Evolutionary conservation across 2,113 vertebrate genomes (phyloP).

Genomic region (Malurus elegans): DNA sequence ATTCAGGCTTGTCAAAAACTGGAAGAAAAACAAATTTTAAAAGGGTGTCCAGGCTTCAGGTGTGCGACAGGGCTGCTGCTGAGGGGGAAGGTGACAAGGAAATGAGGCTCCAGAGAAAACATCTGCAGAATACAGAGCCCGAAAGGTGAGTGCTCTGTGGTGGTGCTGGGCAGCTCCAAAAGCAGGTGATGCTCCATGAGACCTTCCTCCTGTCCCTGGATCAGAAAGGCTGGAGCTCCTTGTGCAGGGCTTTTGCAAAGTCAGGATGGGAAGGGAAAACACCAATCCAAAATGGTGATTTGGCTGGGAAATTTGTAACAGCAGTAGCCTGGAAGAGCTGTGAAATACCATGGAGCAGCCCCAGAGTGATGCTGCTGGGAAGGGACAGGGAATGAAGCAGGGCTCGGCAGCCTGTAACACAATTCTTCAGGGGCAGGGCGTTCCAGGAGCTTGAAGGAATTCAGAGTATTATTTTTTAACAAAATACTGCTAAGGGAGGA

Average conservation of each 20-base stretch:
- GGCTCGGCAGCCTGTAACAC: not conserved
- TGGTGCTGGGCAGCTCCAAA: not conserved
- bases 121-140: not conserved
- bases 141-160: not conserved
- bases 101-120: constrained; percentile 12
- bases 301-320: not conserved
- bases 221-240: not conserved
- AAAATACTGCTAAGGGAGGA: constrained; percentile 30
- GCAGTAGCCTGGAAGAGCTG: not conserved
- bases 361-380: not conserved
- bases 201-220: not conserved
- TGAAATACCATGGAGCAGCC: not conserved
- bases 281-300: not conserved
- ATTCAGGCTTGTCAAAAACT: not conserved
- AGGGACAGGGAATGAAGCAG: not conserved
- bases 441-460: constrained; percentile 30
- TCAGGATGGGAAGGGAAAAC: not conserved
- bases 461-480: constrained; percentile 39
- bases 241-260: not conserved
- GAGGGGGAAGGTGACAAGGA: not conserved
- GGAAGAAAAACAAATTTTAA: not conserved
- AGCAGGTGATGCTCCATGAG: not conserved
- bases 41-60: not conserved
- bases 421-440: not conserved
- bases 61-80: not conserved